These are phyloP conservation scores for Agraylea sexmaculata DNA, from an alignment of 1,140 invertebrate genomes.

Conservation along the genomic window DNA sequence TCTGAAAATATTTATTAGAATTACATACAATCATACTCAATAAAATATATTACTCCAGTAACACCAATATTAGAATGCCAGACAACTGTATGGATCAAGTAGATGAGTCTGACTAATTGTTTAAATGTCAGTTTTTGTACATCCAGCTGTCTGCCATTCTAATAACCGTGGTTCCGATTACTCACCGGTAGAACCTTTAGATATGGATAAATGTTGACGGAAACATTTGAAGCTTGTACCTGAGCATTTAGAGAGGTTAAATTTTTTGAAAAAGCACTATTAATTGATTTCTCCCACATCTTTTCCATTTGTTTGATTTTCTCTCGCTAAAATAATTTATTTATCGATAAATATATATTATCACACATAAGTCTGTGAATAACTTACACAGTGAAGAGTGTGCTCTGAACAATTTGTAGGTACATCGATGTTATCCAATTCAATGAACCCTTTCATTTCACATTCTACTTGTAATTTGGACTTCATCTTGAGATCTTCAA, in stretches of 20 bases:
- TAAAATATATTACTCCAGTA: no score
- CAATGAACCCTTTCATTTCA: slow-evolving; percentile 51
- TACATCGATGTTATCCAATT: slow-evolving; percentile 52
- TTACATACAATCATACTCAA: no score
- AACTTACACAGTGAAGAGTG: slow-evolving; percentile 41
- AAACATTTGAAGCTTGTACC: slow-evolving; percentile 31
- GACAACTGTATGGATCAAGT: no score
- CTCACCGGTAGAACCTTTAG: slow-evolving; percentile 49
- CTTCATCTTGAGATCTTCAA: slow-evolving; percentile 41
- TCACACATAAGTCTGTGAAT: slow-evolving; percentile 2
- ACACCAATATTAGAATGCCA: no score
- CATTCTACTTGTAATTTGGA: slow-evolving; percentile 51
- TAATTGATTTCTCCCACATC: slow-evolving; percentile 51
- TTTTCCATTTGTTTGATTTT: slow-evolving; percentile 49
- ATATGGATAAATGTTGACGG: slow-evolving; percentile 61
- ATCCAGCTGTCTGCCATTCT: no score
- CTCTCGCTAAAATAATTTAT: slow-evolving; percentile 31
- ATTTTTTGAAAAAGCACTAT: slow-evolving; percentile 52
- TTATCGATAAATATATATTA: neutral
- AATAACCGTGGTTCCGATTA: no score
- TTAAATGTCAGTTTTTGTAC: no score
- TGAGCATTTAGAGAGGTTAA: slow-evolving; percentile 46
- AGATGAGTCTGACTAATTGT: no score
- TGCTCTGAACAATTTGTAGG: slow-evolving; percentile 31
- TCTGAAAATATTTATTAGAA: slow-evolving; percentile 25